phyloP scores from a whole-genome alignment of 2,888 invertebrate species.

The Rhynchonema sp. region DNA sequence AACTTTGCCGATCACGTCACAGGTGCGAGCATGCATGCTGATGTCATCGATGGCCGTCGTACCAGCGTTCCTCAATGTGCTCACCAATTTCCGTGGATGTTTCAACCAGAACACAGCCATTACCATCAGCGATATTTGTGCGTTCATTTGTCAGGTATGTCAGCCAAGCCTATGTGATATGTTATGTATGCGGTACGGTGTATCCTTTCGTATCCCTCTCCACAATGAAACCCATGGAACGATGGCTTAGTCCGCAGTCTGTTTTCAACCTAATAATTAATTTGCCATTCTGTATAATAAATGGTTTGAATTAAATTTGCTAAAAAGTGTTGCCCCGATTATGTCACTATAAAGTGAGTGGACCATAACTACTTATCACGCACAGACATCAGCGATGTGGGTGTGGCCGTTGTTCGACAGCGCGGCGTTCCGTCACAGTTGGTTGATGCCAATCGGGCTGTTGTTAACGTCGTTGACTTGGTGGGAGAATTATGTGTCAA shows the following conservation, averaged over 20 bases:
- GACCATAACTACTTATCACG: too few species aligned
- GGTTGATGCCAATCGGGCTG: slow-evolving; percentile 45
- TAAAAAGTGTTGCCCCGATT: background rate
- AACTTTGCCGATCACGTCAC: too few species aligned
- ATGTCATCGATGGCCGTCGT: slow-evolving; percentile 78
- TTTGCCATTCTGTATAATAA: too few species aligned
- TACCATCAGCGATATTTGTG: background rate
- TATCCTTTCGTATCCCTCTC: too few species aligned
- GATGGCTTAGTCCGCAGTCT: too few species aligned
- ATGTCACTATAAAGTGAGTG: too few species aligned
- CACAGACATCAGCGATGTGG: slow-evolving; percentile 3
- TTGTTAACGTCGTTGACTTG: slow-evolving; percentile 53
- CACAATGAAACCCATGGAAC: too few species aligned
- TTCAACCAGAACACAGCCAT: background rate
- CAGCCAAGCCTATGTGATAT: too few species aligned
- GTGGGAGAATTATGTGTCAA: slow-evolving; percentile 58
- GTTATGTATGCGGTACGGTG: too few species aligned
- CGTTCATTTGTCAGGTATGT: background rate
- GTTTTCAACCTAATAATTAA: too few species aligned
- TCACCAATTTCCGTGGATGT: background rate
- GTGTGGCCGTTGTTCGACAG: slow-evolving; percentile 7
- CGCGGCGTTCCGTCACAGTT: slow-evolving; percentile 18
- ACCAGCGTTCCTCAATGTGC: slow-evolving; percentile 42
- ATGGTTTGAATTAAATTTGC: too few species aligned
- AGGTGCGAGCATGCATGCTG: slow-evolving; percentile 74